These are phyloP conservation scores for Chromoteleia sp. DNA, from an alignment of 2,888 invertebrate species.

Conservation along the genomic window DNA sequence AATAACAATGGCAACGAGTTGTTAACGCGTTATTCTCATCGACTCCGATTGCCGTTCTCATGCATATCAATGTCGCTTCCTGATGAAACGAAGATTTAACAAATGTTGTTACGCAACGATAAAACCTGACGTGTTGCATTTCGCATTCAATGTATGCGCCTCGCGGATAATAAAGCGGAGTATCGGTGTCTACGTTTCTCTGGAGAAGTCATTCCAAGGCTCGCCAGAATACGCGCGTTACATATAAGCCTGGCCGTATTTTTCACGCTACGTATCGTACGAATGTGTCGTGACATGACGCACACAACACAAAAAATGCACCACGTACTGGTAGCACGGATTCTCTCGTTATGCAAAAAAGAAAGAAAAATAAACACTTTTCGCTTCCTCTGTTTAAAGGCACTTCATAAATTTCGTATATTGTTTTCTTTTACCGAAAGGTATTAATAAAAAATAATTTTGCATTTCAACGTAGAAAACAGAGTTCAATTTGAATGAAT, in stretches of 20 bases:
- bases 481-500: too few species aligned
- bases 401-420: too few species aligned
- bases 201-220: slow-evolving; percentile 57
- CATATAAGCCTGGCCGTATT: slow-evolving; percentile 35
- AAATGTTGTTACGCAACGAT: slow-evolving; percentile 62
- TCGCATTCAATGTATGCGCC: slow-evolving; percentile 56
- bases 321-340: slow-evolving; percentile 24
- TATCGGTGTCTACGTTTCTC: slow-evolving; percentile 52
- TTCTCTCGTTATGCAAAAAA: slow-evolving; percentile 18
- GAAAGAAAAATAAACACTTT: slow-evolving; percentile 15
- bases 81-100: slow-evolving; percentile 63
- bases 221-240: slow-evolving; percentile 46
- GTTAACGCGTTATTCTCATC: slow-evolving; percentile 51
- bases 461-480: too few species aligned
- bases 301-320: slow-evolving; percentile 4
- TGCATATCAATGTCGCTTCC: slow-evolving; percentile 66
- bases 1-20: slow-evolving; percentile 50
- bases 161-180: slow-evolving; percentile 55
- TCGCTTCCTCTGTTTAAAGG: background rate
- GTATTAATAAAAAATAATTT: too few species aligned
- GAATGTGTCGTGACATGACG: slow-evolving; percentile 10
- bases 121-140: slow-evolving; percentile 57
- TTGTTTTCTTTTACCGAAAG: too few species aligned
- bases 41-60: slow-evolving; percentile 53
- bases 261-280: slow-evolving; percentile 38